phyloP scores from a whole-genome alignment of 2,888 invertebrate species.

The Catocala sponsa region DNA sequence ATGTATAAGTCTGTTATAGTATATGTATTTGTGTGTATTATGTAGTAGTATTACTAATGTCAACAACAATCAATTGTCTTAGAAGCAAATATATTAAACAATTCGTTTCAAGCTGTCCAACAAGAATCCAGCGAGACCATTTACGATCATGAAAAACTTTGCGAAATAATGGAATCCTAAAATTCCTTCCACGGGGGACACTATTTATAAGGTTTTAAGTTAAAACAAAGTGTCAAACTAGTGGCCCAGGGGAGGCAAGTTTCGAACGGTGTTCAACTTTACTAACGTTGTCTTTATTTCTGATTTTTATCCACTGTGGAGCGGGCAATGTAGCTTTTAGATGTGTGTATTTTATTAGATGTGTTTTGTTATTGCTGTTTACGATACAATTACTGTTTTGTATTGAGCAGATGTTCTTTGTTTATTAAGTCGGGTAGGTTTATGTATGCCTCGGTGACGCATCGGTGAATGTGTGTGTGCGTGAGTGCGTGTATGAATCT shows the following conservation, averaged over 20 bases:
- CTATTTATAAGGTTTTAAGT: slow-evolving; percentile 81
- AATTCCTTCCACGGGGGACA: slow-evolving; percentile 69
- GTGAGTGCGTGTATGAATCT: too few species aligned
- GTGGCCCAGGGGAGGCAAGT: slow-evolving; percentile 68
- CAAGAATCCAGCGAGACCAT: slow-evolving; percentile 52
- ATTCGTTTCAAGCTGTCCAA: slow-evolving; percentile 37
- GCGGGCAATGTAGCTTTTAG: slow-evolving; percentile 6
- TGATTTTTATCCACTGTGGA: slow-evolving; percentile 59
- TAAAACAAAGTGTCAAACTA: slow-evolving; percentile 80
- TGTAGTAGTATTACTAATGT: too few species aligned
- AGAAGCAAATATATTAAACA: slow-evolving; percentile 26
- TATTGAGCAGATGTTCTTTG: too few species aligned
- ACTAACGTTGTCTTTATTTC: slow-evolving; percentile 74
- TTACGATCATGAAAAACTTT: slow-evolving; percentile 67
- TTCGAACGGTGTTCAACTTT: slow-evolving; percentile 70
- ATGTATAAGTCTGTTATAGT: too few species aligned
- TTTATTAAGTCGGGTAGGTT: neutral
- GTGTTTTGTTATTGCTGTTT: neutral
- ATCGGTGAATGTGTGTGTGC: too few species aligned
- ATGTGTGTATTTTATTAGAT: too few species aligned
- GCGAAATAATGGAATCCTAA: slow-evolving; percentile 67
- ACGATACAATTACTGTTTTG: too few species aligned
- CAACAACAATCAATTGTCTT: slow-evolving; percentile 8
- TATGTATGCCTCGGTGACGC: too few species aligned
- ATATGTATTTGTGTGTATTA: too few species aligned